Base-by-base conservation (phyloP, 1,140 invertebrate species). In the Bombus pascuorum region DNA sequence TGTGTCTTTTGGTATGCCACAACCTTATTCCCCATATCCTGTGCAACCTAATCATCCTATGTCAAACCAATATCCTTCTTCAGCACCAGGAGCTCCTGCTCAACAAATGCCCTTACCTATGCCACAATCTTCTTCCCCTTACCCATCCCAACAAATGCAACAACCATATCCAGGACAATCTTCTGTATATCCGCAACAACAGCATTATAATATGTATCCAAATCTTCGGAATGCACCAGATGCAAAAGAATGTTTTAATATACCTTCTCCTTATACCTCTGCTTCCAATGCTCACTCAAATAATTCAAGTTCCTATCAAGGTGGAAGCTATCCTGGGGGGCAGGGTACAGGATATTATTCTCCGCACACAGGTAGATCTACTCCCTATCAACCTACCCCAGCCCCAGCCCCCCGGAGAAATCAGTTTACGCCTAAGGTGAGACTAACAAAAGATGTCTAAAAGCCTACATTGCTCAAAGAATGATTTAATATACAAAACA, bases 1-100 rank as follows among this genome's bases (percentile, higher is more conserved):
- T 25, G 87, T 85, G 6, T 92, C 92, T 53, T 94, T 94, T 75
- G 91, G 91, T 22, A 95, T 95, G 94, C 92, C 94, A 68, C 93
- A 94, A 83, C 93, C 93, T 18, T 87, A 90, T 44, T 73, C 86
- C 75, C 76, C 85, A 12, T 88, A 91, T 39, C 39, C 89, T 74
- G 22, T 71, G 6, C 92, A 91, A 62, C 32, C 85, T 0, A 79
- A 18, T 74, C 76, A 85, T 66, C 86, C 59, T 88, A 62, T 53
- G n/a, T 76, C 76, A 34, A 39, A 18, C 44, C 87, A 88, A 34
- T 88, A 86, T 62, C 76, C 86, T n/a, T 75, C 85, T 62, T 85
- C 88, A 32, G 81, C 89, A 80, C 83, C 83, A 66, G 79, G 83
- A 44, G 83, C 80, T 84, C 44, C 84, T 74, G 71, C 83, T 1